These are phyloP conservation scores for Capromys pilorides DNA, from an alignment of 2,797 vertebrate genomes.

Conservation along the genomic window DNA sequence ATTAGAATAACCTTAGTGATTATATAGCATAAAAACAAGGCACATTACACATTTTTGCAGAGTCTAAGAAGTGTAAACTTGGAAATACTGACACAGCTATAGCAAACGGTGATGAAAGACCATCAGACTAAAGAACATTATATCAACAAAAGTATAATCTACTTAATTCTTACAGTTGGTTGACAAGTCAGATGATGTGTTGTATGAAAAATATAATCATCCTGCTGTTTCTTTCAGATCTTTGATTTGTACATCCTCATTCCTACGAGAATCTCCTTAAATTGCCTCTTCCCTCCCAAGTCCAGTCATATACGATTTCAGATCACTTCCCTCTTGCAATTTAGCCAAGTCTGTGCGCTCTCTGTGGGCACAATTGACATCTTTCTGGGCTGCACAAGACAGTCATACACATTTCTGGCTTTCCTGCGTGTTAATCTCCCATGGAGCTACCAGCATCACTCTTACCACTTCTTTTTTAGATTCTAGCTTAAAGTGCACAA, in stretches of 20 bases:
- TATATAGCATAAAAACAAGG: too few relatives aligned
- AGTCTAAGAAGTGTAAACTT: too few relatives aligned
- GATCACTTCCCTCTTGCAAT: neutral
- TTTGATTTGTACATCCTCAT: neutral
- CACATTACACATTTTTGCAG: too few relatives aligned
- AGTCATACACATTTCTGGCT: neutral
- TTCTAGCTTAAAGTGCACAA: neutral
- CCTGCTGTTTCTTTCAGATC: neutral
- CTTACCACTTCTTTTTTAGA: neutral
- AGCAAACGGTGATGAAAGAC: too few relatives aligned
- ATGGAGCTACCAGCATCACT: neutral
- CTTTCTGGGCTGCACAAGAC: neutral
- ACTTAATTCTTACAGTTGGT: neutral
- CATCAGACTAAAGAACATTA: too few relatives aligned
- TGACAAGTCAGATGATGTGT: neutral
- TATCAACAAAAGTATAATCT: neutral
- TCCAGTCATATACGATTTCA: neutral
- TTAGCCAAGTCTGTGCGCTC: neutral
- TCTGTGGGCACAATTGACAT: neutral
- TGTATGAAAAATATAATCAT: neutral
- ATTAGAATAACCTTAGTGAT: neutral
- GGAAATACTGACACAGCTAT: too few relatives aligned
- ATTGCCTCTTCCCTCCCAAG: neutral
- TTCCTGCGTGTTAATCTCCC: neutral
- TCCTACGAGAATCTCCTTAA: neutral